Percentiles rank a stretch among this genome's conserved stretches.
Conservation (phyloP, 2,113 vertebrate species). For the Neogale vison region DNA sequence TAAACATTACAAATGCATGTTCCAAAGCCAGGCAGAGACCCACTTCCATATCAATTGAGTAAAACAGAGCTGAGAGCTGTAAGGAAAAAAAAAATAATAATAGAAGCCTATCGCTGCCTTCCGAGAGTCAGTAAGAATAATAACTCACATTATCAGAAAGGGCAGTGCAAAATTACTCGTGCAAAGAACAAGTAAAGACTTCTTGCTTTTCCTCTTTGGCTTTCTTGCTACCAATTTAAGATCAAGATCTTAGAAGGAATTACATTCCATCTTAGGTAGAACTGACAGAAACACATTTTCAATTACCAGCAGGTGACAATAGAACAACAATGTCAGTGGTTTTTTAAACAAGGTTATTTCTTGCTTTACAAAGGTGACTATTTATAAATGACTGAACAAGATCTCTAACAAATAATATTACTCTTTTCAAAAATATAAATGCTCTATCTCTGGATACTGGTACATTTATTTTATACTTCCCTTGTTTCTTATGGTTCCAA, state of each 20-base stretch:
- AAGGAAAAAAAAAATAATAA: constrained; percentile 40
- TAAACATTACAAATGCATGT: constrained; percentile 67
- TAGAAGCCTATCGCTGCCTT: constrained; percentile 70
- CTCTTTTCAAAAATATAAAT: constrained; percentile 72
- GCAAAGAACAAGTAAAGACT: constrained; percentile 82
- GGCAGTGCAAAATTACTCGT: constrained; percentile 84
- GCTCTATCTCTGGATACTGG: constrained; percentile 54
- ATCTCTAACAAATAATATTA: constrained; percentile 79
- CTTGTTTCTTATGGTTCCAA: constrained; percentile 39
- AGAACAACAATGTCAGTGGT: constrained; percentile 82
- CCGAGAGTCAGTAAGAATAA: constrained; percentile 82
- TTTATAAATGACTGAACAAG: constrained; percentile 83
- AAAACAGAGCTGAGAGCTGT: constrained; percentile 57
- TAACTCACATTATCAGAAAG: constrained; percentile 86
- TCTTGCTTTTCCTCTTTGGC: constrained; percentile 81
- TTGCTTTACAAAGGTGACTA: constrained; percentile 84
- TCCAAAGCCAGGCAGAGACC: constrained; percentile 65
- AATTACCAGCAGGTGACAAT: constrained; percentile 85
- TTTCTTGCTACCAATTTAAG: constrained; percentile 83
- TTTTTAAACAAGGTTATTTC: constrained; percentile 85
- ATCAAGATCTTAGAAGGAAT: constrained; percentile 87
- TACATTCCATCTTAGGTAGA: constrained; percentile 83
- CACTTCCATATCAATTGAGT: constrained; percentile 71
- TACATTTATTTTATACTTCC: constrained; percentile 64
- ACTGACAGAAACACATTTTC: constrained; percentile 88